phyloP scores from a whole-genome alignment of 2,113 vertebrate species.

The Danio rerio region DNA sequence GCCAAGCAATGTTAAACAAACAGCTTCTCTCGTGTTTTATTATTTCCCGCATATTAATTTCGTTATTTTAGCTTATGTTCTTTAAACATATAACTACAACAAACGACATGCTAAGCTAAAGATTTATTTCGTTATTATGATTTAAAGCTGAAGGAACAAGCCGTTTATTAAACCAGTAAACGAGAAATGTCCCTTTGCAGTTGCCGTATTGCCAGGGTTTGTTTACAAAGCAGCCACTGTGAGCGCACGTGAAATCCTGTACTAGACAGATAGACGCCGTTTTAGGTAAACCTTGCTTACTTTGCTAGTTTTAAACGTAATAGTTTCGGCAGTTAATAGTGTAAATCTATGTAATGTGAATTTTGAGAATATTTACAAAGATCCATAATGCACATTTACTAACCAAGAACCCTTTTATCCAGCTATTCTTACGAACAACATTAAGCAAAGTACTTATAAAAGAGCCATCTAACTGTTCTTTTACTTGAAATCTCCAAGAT shows the following conservation, averaged over 20 bases:
- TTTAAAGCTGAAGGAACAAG: neutral
- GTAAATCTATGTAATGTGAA: neutral
- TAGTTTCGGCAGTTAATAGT: neutral
- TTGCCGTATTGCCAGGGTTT: neutral
- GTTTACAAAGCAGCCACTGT: neutral
- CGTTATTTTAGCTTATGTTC: too few species aligned
- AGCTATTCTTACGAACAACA: too few species aligned
- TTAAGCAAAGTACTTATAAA: too few species aligned
- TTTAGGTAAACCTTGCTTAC: neutral
- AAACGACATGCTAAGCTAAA: neutral
- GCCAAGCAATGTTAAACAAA: slow-evolving; percentile 62
- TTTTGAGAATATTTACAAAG: too few species aligned
- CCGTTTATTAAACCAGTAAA: neutral
- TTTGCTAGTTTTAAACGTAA: neutral
- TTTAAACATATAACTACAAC: neutral
- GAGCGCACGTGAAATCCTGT: neutral
- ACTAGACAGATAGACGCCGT: neutral
- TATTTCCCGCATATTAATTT: neutral
- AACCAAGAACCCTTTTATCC: too few species aligned
- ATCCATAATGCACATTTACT: too few species aligned
- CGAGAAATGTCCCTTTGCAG: neutral
- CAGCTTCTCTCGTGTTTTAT: neutral
- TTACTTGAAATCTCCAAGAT: too few species aligned
- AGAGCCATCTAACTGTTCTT: too few species aligned
- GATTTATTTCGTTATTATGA: neutral